These are phyloP conservation scores for Colletes collaris DNA, from an alignment of 2,888 invertebrate species.

Conservation along the genomic window DNA sequence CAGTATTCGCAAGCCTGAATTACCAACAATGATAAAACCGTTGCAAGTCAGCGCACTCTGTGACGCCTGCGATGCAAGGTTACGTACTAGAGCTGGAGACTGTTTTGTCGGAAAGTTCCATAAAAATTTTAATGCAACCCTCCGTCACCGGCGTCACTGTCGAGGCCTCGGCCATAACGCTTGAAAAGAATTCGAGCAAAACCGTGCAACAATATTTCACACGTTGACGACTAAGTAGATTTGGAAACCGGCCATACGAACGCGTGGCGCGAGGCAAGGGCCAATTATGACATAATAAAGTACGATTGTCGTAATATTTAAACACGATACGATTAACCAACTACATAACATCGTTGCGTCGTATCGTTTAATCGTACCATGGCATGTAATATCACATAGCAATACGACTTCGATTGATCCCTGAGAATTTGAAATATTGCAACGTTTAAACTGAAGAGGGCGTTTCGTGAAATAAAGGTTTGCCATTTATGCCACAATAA, in stretches of 20 bases:
- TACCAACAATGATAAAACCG: slow-evolving; percentile 46
- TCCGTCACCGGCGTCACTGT: background rate
- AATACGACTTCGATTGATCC: background rate
- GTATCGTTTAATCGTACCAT: background rate
- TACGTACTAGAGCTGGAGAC: slow-evolving; percentile 15
- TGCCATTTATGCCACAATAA: slow-evolving; percentile 8
- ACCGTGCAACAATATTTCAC: slow-evolving; percentile 14
- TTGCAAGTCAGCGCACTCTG: slow-evolving; percentile 54
- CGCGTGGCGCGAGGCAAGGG: background rate
- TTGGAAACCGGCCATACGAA: slow-evolving; percentile 25
- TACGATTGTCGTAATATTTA: slow-evolving; percentile 2
- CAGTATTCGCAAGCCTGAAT: slow-evolving; percentile 33
- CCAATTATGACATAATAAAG: slow-evolving; percentile 29
- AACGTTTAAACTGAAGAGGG: slow-evolving; percentile 22
- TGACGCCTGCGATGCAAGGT: slow-evolving; percentile 21
- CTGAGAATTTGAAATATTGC: slow-evolving; percentile 9
- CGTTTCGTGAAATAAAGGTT: slow-evolving; percentile 1
- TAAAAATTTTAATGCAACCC: slow-evolving; percentile 5
- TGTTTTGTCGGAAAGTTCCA: background rate
- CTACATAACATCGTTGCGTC: background rate
- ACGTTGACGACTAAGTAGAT: slow-evolving; percentile 18
- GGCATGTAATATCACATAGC: background rate
- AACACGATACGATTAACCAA: background rate
- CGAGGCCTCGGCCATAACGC: background rate
- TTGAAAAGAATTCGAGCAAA: background rate